Conservation (phyloP, 2,113 vertebrate species). For the Ciconia boyciana region DNA sequence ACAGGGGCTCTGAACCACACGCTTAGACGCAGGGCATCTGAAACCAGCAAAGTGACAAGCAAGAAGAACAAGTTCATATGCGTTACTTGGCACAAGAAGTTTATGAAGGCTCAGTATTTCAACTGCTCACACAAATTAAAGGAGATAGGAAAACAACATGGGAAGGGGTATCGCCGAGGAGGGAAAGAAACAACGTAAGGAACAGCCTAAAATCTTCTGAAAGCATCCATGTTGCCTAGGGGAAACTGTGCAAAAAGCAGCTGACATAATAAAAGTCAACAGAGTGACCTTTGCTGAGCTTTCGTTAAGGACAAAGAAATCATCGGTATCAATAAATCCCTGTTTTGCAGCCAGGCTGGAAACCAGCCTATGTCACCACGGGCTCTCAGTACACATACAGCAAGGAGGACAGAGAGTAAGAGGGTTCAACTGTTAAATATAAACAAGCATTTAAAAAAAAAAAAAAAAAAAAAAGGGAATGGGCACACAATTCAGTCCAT, state of each 20-base stretch:
- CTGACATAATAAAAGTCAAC: background rate
- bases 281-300: constrained; percentile 7
- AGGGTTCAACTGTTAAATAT: background rate
- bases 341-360: background rate
- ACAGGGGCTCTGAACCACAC: background rate
- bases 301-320: constrained; percentile 16
- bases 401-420: background rate
- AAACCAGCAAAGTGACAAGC: background rate
- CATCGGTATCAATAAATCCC: background rate
- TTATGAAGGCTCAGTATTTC: background rate
- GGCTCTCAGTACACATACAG: background rate
- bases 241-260: constrained; percentile 1
- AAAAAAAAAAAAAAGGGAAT: background rate
- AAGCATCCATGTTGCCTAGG: background rate
- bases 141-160: background rate
- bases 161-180: background rate
- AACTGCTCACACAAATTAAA: background rate
- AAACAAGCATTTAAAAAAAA: background rate
- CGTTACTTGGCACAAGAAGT: background rate
- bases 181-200: background rate
- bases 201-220: background rate
- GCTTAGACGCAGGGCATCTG: background rate
- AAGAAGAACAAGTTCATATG: background rate
- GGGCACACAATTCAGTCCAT: background rate
- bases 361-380: background rate